Evolutionary conservation across 2,113 vertebrate species (phyloP).

Genomic region (Pedionomus torquatus): DNA sequence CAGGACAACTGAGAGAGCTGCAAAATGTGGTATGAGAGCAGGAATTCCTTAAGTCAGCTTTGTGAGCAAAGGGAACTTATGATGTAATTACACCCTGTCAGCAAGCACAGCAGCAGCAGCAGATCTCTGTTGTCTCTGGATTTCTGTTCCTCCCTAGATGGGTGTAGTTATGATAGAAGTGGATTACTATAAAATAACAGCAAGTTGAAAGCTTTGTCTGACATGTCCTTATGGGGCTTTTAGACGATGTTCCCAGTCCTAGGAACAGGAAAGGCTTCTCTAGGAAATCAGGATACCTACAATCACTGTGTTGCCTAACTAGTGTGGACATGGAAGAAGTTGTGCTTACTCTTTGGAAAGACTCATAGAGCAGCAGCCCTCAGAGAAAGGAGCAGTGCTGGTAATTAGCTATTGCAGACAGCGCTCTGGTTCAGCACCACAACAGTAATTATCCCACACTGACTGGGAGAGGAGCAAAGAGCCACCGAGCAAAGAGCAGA

Average conservation of each 20-base stretch:
- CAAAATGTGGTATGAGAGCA: neutral
- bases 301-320: neutral
- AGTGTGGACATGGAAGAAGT: neutral
- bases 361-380: neutral
- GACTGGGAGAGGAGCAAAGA: neutral
- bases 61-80: neutral
- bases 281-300: neutral
- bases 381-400: neutral
- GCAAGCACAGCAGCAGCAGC: neutral
- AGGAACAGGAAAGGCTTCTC: neutral
- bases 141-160: neutral
- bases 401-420: neutral
- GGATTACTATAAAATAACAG: neutral
- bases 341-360: neutral
- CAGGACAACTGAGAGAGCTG: neutral
- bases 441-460: neutral
- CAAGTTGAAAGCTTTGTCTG: neutral
- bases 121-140: neutral
- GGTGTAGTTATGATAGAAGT: neutral
- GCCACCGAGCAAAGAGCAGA: neutral
- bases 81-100: neutral
- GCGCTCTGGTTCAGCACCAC: neutral
- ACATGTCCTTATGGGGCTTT: rapidly evolving
- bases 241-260: neutral
- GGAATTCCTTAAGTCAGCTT: neutral